Evolutionary conservation across 2,888 invertebrate species (phyloP).

Genomic region (Anagyrus pseudococci): DNA sequence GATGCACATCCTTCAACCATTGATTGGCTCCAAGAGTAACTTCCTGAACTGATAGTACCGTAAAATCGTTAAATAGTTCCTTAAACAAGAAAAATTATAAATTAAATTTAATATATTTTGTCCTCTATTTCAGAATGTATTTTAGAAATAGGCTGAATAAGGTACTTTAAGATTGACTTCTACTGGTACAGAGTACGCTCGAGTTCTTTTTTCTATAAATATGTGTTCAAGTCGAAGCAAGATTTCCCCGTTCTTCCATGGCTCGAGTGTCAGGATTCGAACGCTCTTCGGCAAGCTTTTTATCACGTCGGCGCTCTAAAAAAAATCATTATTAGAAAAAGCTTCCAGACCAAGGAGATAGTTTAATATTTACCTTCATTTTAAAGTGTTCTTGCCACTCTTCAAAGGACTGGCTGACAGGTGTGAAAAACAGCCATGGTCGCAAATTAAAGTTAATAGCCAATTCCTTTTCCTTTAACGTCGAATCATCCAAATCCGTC

Average conservation of each 20-base stretch:
- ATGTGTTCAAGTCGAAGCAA: constrained; percentile 83
- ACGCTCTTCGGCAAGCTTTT: constrained; percentile 71
- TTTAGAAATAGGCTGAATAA: too few relatives aligned
- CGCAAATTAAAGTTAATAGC: constrained; percentile 67
- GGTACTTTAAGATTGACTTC: constrained; percentile 29
- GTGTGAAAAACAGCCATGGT: constrained; percentile 70
- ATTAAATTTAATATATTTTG: too few relatives aligned
- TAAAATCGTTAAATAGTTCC: constrained; percentile 67
- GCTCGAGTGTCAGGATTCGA: constrained; percentile 81
- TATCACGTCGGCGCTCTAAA: constrained; percentile 38
- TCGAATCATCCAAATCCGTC: constrained; percentile 37
- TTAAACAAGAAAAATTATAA: constrained; percentile 44
- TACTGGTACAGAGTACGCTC: constrained; percentile 64
- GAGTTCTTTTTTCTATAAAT: constrained; percentile 71
- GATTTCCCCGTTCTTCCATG: constrained; percentile 70
- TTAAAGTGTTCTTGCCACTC: constrained; percentile 64
- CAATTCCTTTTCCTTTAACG: constrained; percentile 52
- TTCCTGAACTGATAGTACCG: constrained; percentile 67
- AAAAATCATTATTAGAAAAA: constrained; percentile 61
- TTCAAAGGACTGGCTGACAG: constrained; percentile 63
- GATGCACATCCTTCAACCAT: constrained; percentile 65
- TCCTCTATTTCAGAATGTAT: too few relatives aligned
- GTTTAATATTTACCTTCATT: constrained; percentile 56
- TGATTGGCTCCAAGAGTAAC: constrained; percentile 75
- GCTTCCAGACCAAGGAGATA: neutral